phyloP scores from a whole-genome alignment of 2,888 invertebrate species.

The Darwinula stevensoni region DNA sequence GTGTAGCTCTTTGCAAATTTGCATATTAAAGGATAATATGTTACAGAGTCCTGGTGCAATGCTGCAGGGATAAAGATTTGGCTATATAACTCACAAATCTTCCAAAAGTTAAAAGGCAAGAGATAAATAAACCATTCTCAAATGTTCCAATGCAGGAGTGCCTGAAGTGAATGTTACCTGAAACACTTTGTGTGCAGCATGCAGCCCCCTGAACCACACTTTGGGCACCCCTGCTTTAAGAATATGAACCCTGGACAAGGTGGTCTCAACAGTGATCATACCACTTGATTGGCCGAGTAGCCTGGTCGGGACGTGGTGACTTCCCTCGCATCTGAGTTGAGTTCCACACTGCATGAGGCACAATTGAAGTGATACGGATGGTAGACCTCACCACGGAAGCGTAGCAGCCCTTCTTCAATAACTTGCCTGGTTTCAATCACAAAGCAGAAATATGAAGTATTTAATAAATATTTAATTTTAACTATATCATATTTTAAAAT shows the following conservation, averaged over 20 bases:
- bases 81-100: too few species aligned
- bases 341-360: constrained; percentile 60
- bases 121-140: too few species aligned
- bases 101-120: too few species aligned
- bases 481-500: neutral
- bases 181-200: too few species aligned
- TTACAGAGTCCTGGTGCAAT: too few species aligned
- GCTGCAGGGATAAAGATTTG: too few species aligned
- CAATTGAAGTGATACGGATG: constrained; percentile 99
- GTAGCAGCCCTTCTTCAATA: constrained; percentile 64
- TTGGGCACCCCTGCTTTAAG: too few species aligned
- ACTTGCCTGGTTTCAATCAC: constrained; percentile 43
- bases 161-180: too few species aligned
- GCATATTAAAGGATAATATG: too few species aligned
- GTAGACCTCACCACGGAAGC: constrained; percentile 84
- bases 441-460: constrained; percentile 7
- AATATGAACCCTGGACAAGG: neutral
- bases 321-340: constrained; percentile 85
- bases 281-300: constrained; percentile 56
- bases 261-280: constrained; percentile 7
- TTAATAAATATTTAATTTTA: neutral
- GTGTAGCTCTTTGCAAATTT: too few species aligned
- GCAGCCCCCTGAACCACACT: too few species aligned
- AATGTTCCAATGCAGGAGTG: too few species aligned
- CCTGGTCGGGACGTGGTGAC: constrained; percentile 72